Conservation (phyloP, 2,797 vertebrate species). For the Enteromius treurensis region DNA sequence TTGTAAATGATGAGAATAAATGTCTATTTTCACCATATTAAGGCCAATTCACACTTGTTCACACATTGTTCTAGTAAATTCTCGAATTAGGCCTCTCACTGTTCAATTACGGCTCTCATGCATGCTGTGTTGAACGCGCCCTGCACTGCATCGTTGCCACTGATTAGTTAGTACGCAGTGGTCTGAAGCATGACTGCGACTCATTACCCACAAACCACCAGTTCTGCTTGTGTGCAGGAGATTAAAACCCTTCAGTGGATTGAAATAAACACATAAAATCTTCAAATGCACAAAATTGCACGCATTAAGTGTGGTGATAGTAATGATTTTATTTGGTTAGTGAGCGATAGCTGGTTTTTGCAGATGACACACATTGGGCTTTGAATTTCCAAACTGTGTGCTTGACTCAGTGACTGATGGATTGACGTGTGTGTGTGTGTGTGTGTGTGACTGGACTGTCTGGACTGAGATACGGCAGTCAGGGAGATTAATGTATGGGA, state of each 20-base stretch:
- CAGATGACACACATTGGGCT: not conserved
- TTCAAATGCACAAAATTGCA: conserved; percentile 24
- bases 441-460: conserved; percentile 44
- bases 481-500: conserved; percentile 57
- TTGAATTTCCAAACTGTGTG: conserved; percentile 18
- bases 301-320: conserved; percentile 5
- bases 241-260: conserved; percentile 36
- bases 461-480: conserved; percentile 50
- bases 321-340: conserved; percentile 36
- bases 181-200: conserved; percentile 39
- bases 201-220: conserved; percentile 55
- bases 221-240: conserved; percentile 16
- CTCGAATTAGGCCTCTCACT: conserved; percentile 43
- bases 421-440: conserved; percentile 44
- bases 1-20: conserved; percentile 38
- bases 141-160: conserved; percentile 22
- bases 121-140: conserved; percentile 28
- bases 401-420: conserved; percentile 50
- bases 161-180: conserved; percentile 44
- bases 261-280: conserved; percentile 8
- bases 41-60: conserved; percentile 51
- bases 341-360: not conserved
- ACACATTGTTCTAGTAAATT: conserved; percentile 45
- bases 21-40: conserved; percentile 46
- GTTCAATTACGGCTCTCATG: conserved; percentile 39